Base-by-base conservation (phyloP, 2,797 vertebrate genomes). In the Orestias chungarensis region DNA sequence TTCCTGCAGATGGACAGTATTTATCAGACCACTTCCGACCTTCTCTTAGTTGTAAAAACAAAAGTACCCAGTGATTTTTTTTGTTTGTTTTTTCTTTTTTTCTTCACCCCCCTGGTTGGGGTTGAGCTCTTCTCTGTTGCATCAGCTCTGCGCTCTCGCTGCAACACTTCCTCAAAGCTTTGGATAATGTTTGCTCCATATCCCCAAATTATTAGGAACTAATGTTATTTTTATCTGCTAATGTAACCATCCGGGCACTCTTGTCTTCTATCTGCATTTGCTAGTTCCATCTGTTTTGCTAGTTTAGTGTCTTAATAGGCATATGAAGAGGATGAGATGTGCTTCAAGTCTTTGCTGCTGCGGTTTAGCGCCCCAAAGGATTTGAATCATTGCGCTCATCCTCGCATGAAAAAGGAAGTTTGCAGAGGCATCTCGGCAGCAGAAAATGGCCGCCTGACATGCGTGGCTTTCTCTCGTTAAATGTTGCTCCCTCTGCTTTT, bases 361-460 rank as follows among this genome's bases (percentile, higher is more conserved):
- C 61, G 84, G 75, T 88, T 84, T 52, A 42, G 69, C 40, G 4
- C 42, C 3, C 46, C 18, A 78, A 68, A 87, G 81, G 85, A 90
- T 87, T 25, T 89, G 88, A 91, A 74, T 87, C 86, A 80, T 81
- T 47, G 23, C 38, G 61, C 74, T n/a, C 44, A 20, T 62, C n/a
- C 23, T 71, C 3, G 27, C 29, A 68, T 66, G 40, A 84, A 87
- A 80, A 86, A 86, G 85, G 89, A 92, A 90, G 87, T 88, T 74
- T 82, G 65, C 85, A 83, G 74, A 64, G 8, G 44, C 35, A 33
- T 81, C 46, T 81, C 52, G 42, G 76, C 8, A 74, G 61, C 38
- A 59, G 35, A 47, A 54, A 70, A 46, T 43, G 35, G 46, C 4
- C 1, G 25, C n/a, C 42, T 66, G 54, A 57, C 33, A 29, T 71